These are phyloP conservation scores for Diplodus puntazzo DNA, from an alignment of 2,797 vertebrate genomes.

Conservation along the genomic window DNA sequence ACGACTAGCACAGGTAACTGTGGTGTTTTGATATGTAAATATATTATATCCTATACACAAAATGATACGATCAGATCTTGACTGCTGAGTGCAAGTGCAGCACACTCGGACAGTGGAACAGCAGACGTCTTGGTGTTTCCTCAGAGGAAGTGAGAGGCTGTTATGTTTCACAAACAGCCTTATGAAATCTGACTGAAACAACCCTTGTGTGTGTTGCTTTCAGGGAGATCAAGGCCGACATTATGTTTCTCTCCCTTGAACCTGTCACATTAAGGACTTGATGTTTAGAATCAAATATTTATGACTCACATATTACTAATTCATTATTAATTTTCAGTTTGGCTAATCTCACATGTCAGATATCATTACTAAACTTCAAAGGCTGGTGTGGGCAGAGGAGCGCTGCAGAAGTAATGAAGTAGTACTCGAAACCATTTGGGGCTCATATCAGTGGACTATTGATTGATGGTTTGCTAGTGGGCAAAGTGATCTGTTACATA, in stretches of 20 bases:
- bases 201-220: conserved; percentile 56
- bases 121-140: conserved; percentile 14
- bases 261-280: conserved; percentile 69
- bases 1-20: background rate
- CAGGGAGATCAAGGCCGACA: conserved; percentile 65
- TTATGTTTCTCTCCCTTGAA: conserved; percentile 72
- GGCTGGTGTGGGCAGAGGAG: conserved; percentile 54
- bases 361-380: conserved; percentile 75
- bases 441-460: conserved; percentile 54
- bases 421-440: conserved; percentile 55
- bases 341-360: conserved; percentile 74
- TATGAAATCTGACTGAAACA: conserved; percentile 59
- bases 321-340: conserved; percentile 72
- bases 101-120: background rate
- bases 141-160: conserved; percentile 38
- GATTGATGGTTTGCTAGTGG: conserved; percentile 60
- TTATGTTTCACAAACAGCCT: conserved; percentile 36
- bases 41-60: background rate
- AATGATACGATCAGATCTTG: background rate
- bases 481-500: conserved; percentile 56
- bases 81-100: background rate
- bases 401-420: conserved; percentile 55
- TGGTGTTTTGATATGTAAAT: background rate
- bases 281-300: conserved; percentile 76
- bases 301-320: conserved; percentile 69